A percentile compares a stretch with the other conserved stretches of the same genome.
These are phyloP conservation scores for Heterotilapia buettikoferi DNA, from an alignment of 2,113 vertebrate genomes.

Conservation along the genomic window DNA sequence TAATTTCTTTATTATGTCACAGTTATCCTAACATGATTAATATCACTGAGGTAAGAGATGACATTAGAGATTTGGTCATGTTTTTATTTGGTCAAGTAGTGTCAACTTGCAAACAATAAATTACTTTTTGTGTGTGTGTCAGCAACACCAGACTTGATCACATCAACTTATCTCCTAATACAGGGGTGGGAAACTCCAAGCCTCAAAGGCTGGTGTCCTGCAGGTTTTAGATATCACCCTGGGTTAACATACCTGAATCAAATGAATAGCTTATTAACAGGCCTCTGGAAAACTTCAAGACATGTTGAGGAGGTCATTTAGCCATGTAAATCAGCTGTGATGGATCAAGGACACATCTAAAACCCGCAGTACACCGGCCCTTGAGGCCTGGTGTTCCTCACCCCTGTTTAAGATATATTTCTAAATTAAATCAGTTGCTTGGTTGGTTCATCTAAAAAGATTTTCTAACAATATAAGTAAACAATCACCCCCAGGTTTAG, in stretches of 20 bases:
- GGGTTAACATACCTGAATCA: not conserved
- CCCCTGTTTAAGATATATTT: not conserved
- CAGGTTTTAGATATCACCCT: not conserved
- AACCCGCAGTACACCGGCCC: not conserved
- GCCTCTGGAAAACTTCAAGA: not conserved
- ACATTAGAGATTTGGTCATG: not conserved
- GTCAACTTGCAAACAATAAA: not conserved
- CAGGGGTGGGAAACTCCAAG: not conserved
- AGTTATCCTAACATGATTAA: not conserved
- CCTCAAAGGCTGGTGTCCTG: fast-evolving
- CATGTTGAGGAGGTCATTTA: not conserved
- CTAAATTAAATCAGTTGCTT: not conserved
- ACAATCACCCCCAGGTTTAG: not conserved
- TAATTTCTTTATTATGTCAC: not conserved
- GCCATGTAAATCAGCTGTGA: not conserved
- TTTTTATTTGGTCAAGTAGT: not conserved
- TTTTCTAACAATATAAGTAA: not conserved
- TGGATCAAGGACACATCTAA: not conserved
- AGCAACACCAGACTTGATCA: not conserved
- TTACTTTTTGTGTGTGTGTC: not conserved
- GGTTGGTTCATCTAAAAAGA: not conserved
- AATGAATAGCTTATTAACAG: not conserved
- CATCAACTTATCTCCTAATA: not conserved
- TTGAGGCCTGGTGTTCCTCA: not conserved
- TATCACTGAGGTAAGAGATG: not conserved